Conservation (phyloP, 2,113 vertebrate genomes). For the Microcebus murinus region DNA sequence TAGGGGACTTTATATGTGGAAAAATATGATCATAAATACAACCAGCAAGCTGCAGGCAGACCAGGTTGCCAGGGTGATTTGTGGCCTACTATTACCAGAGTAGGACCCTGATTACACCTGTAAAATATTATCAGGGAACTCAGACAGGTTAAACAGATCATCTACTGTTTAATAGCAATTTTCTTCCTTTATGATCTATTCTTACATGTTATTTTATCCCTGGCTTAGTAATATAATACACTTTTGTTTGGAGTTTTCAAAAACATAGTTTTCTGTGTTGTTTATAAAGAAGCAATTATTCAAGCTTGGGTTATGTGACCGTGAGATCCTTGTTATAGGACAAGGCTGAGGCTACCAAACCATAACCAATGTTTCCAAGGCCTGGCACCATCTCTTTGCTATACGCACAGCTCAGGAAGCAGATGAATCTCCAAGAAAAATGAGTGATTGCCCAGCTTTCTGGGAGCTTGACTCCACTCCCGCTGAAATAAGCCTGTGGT, state of each 20-base stretch:
- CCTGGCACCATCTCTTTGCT: not conserved
- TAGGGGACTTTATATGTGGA: conserved; percentile 2
- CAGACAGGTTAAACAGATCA: not conserved
- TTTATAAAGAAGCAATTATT: not conserved
- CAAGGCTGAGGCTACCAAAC: not conserved
- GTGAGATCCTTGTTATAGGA: not conserved
- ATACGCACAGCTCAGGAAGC: not conserved
- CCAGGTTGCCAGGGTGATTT: not conserved
- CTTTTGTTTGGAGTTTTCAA: conserved; percentile 24
- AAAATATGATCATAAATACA: conserved; percentile 11
- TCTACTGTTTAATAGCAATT: not conserved
- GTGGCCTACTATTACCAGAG: not conserved
- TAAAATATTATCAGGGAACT: not conserved
- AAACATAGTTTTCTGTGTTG: conserved; percentile 33
- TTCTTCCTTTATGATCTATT: not conserved
- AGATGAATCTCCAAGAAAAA: not conserved
- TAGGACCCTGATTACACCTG: not conserved
- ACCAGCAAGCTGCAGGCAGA: not conserved
- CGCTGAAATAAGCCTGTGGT: not conserved
- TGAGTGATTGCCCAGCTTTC: not conserved
- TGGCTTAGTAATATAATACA: not conserved
- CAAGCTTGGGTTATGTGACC: not conserved
- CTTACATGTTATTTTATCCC: not conserved
- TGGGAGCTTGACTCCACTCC: not conserved
- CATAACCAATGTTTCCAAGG: not conserved